Base-by-base conservation (phyloP, 1,140 invertebrate genomes). In the Heliconius congener region DNA sequence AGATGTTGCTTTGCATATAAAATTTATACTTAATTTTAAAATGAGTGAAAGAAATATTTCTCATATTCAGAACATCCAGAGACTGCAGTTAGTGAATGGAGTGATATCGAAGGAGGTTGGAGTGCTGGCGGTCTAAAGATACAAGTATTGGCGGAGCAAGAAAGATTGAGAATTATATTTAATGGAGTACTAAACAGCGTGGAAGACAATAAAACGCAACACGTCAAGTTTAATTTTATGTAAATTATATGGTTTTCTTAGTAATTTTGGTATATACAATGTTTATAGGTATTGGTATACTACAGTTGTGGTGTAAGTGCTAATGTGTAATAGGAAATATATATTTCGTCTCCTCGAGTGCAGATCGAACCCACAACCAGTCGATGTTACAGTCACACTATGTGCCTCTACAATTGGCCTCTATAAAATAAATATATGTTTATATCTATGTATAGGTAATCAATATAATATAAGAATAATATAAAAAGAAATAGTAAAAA, bases 101-200 rank as follows among this genome's bases (percentile, higher is more conserved):
- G 85, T 52, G 57, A 82, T 23, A 78, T 73, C 8, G 55, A 81
- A 1, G 83, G 84, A 4, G 87, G 87, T 8, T 96, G 96, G 95
- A 91, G 89, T 37, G 95, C 95, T 8, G 95, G 89, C 1, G 96
- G 95, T 2, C 88, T 97, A n/a, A 95, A 95, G 76, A 91, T 97
- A 76, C 94, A 95, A 81, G 82, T 95, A 9, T 84, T 96, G 19
- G 95, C 96, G 81, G 90, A 95, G 0, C 91, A 95, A 82, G 80
- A 87, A 78, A 90, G 92, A 71, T 95, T 96, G 91, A 95, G 96
- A 82, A 92, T 97, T 27, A 85, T 95, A 57, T 97, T 95, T 85
- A 96, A 96, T 85, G 96, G 96, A 3, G 83, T 96, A 4, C 83
- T 96, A 8, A 95, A 91, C 81, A 93, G 92, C 74, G 89, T 87